Base-by-base conservation (phyloP, 2,797 vertebrate species). In the Dendrocincla tyrannina region DNA sequence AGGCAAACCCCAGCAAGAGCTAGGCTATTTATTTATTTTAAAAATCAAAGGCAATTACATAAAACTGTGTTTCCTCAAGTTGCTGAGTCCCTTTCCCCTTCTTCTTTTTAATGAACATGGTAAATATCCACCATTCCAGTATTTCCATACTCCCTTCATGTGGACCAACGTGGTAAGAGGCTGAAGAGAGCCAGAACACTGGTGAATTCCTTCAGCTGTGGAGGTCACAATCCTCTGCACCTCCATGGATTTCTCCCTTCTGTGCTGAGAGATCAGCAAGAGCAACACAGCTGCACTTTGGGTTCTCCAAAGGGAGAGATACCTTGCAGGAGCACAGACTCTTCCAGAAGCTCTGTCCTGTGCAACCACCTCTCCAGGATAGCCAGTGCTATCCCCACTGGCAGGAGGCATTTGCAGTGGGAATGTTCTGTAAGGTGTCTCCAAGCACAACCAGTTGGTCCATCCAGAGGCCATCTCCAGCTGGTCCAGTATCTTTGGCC, bases 331-430 rank as follows among this genome's bases (percentile, higher is more conserved):
- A 49, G 32, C 47, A 84, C 56, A 70, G 52, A 6, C 25, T 15
- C 28, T 69, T 66, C 32, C 64, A 70, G 47, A 32, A 67, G 42
- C 24, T 7, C 35, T 49, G 60, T 62, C 42, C 67, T 90, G 46
- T 32, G 24, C 47, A n/a, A n/a, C 11, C 27, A 13, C 5, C 20
- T 66, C 44, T 46, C 27, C 44, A n/a, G 44, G 23, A 16, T 17
- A 15, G n/a, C 42, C 55, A 33, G 1, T 0, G 0, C 42, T 30
- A 0, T 27, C 41, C 6, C 15, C 2, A 1, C 2, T 41, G 47
- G 23, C 39, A 49, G 62, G 70, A 58, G 14, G 41, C 53, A 14
- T 78, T 41, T 52, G 32, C 41, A 44, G 44, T 44, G 35, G 35
- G 15, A 78, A 37, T n/a, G 41, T 63, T 63, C 30, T 89, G 23